phyloP scores from a whole-genome alignment of 2,797 vertebrate genomes.

The Silurus aristotelis region DNA sequence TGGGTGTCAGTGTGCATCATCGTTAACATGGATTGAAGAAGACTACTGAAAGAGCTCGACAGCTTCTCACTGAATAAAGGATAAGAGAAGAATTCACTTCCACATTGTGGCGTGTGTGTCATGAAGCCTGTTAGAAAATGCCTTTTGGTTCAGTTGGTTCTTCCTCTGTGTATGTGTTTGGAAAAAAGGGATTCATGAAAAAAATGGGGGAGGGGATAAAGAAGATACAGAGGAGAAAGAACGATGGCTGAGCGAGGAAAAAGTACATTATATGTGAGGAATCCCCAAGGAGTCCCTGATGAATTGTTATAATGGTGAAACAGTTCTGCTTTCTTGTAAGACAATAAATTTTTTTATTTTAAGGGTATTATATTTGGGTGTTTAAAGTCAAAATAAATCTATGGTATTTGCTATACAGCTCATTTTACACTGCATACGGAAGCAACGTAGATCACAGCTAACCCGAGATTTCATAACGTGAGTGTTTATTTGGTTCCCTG shows the following conservation, averaged over 20 bases:
- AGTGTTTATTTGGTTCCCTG: neutral
- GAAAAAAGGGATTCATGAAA: constrained; percentile 43
- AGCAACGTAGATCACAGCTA: neutral
- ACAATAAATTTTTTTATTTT: neutral
- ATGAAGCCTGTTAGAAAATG: neutral
- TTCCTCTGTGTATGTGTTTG: constrained; percentile 25
- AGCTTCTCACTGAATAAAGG: neutral
- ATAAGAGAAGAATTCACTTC: neutral
- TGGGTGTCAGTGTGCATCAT: constrained; percentile 46
- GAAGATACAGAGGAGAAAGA: constrained; percentile 46
- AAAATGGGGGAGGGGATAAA: constrained; percentile 51
- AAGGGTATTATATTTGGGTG: neutral
- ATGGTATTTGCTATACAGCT: neutral
- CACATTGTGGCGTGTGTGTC: neutral
- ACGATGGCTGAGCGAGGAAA: constrained; percentile 34
- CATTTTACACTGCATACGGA: constrained; percentile 15
- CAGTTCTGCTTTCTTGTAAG: constrained; percentile 11
- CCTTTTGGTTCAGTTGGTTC: neutral
- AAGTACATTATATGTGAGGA: constrained; percentile 33
- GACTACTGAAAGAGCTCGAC: constrained; percentile 1
- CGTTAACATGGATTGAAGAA: constrained; percentile 25
- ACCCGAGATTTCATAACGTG: neutral
- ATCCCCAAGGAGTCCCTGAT: constrained; percentile 51
- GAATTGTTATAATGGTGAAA: constrained; percentile 42
- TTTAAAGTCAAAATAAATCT: neutral